Conservation (phyloP, 2,113 vertebrate genomes). For the Solea senegalensis region DNA sequence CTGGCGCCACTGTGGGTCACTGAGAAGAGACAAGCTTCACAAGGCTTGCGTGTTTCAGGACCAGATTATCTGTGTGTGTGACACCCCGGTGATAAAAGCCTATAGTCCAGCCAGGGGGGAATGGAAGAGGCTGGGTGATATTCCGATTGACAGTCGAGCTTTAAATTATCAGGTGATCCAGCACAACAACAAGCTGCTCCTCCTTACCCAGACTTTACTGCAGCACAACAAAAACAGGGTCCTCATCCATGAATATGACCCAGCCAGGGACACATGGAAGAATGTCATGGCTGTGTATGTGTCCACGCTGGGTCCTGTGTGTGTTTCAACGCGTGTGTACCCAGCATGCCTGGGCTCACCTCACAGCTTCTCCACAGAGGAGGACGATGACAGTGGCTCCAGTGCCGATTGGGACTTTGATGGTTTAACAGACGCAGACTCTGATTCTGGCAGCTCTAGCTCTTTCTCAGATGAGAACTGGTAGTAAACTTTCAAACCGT, state of each 20-base stretch:
- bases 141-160: slow-evolving; percentile 86
- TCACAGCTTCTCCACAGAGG: slow-evolving; percentile 87
- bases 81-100: slow-evolving; percentile 88
- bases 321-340: slow-evolving; percentile 87
- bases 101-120: slow-evolving; percentile 87
- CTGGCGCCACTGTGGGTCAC: slow-evolving; percentile 88
- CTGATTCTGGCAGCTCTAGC: slow-evolving; percentile 88
- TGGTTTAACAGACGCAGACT: slow-evolving; percentile 86
- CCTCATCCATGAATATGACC: slow-evolving; percentile 88
- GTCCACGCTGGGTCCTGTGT: slow-evolving; percentile 84
- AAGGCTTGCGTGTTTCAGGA: slow-evolving; percentile 90
- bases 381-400: slow-evolving; percentile 89
- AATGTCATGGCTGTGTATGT: slow-evolving; percentile 87
- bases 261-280: slow-evolving; percentile 82
- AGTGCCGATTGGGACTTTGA: slow-evolving; percentile 91
- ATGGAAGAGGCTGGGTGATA: slow-evolving; percentile 86
- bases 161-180: slow-evolving; percentile 89
- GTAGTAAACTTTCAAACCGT: slow-evolving; percentile 54
- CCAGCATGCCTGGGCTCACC: slow-evolving; percentile 85
- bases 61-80: slow-evolving; percentile 89
- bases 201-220: slow-evolving; percentile 85
- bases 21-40: slow-evolving; percentile 87
- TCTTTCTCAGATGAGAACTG: slow-evolving; percentile 89
- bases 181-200: slow-evolving; percentile 83
- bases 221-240: slow-evolving; percentile 89